These are phyloP conservation scores for Pipra filicauda DNA, from an alignment of 2,113 vertebrate species.

Conservation along the genomic window DNA sequence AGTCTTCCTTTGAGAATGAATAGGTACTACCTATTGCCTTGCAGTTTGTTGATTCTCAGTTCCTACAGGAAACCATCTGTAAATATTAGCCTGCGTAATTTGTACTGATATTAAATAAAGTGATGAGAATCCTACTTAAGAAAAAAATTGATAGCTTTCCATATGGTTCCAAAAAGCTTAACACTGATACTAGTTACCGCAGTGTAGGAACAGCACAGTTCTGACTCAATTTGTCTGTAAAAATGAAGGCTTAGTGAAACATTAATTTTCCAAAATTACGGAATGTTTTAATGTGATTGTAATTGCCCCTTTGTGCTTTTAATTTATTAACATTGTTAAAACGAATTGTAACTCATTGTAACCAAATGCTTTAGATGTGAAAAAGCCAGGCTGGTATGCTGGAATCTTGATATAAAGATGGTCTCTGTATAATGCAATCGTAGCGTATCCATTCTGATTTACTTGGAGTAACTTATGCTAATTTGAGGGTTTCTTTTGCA, in stretches of 20 bases:
- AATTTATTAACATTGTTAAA: constrained; percentile 60
- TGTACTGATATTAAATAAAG: constrained; percentile 52
- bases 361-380: constrained; percentile 39
- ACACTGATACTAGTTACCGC: background rate
- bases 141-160: constrained; percentile 49
- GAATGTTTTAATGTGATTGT: constrained; percentile 64
- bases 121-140: constrained; percentile 39
- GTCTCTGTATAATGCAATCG: background rate
- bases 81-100: constrained; percentile 51
- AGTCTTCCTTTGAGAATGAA: background rate
- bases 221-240: constrained; percentile 38
- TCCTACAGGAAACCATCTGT: constrained; percentile 44
- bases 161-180: constrained; percentile 39
- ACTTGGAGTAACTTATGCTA: background rate
- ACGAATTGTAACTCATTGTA: constrained; percentile 36
- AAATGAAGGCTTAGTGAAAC: constrained; percentile 58
- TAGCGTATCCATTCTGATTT: background rate
- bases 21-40: constrained; percentile 14
- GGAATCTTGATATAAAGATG: constrained; percentile 24
- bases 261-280: constrained; percentile 65
- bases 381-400: constrained; percentile 11
- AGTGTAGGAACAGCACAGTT: constrained; percentile 10
- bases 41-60: constrained; percentile 38
- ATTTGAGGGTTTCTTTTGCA: background rate
- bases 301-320: constrained; percentile 62